Conservation (phyloP, 2,888 invertebrate species). For the Tortrix viridana region DNA sequence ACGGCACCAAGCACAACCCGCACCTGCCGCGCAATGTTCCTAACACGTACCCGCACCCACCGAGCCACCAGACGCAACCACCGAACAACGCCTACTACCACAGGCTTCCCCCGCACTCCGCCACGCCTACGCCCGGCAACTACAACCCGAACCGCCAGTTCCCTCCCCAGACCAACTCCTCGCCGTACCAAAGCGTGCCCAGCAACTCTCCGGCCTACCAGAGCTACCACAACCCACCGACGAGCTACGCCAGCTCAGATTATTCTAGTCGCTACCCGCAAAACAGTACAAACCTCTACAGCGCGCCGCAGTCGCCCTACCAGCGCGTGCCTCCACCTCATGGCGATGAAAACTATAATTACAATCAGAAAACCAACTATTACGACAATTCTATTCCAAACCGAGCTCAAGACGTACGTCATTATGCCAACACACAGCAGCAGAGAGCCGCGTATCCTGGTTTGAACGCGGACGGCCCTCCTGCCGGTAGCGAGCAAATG, state of each 20-base stretch:
- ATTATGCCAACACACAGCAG: conserved; percentile 66
- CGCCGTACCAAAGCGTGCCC: conserved; percentile 79
- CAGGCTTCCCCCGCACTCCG: conserved; percentile 65
- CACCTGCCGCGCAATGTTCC: conserved; percentile 66
- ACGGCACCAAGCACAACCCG: conserved; percentile 61
- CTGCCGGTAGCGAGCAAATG: conserved; percentile 54
- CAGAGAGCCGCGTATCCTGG: conserved; percentile 71
- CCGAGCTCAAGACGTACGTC: conserved; percentile 60
- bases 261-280: conserved; percentile 81
- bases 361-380: conserved; percentile 68
- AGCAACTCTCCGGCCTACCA: conserved; percentile 75
- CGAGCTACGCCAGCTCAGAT: conserved; percentile 74
- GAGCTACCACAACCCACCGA: conserved; percentile 81
- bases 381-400: conserved; percentile 63
- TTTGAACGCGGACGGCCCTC: conserved; percentile 56
- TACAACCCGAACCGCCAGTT: conserved; percentile 63
- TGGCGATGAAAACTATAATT: conserved; percentile 73
- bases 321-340: conserved; percentile 86
- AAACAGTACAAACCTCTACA: conserved; percentile 66
- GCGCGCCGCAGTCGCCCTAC: conserved; percentile 74
- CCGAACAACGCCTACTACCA: conserved; percentile 75
- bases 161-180: conserved; percentile 55
- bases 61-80: conserved; percentile 63
- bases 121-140: conserved; percentile 53
- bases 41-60: conserved; percentile 70